Evolutionary conservation across 2,888 invertebrate species (phyloP).

Genomic region (Hirtodrosophila histrioides): DNA sequence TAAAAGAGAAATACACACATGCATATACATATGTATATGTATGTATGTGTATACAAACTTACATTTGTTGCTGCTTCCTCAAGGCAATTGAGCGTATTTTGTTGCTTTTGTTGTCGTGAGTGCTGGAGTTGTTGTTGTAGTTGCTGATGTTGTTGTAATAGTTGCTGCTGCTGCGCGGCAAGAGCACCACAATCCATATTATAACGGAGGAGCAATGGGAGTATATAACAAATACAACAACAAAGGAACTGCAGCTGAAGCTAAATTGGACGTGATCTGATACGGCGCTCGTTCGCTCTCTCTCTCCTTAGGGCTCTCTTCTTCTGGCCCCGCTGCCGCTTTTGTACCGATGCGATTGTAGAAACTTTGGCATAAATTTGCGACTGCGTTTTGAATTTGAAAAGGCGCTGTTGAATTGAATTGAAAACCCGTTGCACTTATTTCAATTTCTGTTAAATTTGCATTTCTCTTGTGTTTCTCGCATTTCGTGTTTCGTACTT

Average conservation of each 20-base stretch:
- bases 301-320: slow-evolving; percentile 17
- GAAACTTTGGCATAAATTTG: slow-evolving; percentile 47
- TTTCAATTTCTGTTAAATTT: slow-evolving; percentile 54
- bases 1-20: slow-evolving; percentile 47
- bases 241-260: slow-evolving; percentile 47
- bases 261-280: slow-evolving; percentile 53
- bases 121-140: slow-evolving; percentile 42
- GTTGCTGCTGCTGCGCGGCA: slow-evolving; percentile 75
- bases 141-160: slow-evolving; percentile 46
- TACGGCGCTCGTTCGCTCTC: slow-evolving; percentile 16
- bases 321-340: slow-evolving; percentile 2
- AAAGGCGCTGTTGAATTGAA: slow-evolving; percentile 28
- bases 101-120: slow-evolving; percentile 47
- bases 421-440: slow-evolving; percentile 54
- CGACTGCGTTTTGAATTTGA: slow-evolving; percentile 49
- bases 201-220: slow-evolving; percentile 40
- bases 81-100: slow-evolving; percentile 65
- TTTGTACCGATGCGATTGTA: slow-evolving; percentile 36
- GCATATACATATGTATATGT: slow-evolving; percentile 6
- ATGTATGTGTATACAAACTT: slow-evolving; percentile 50
- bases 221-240: slow-evolving; percentile 48
- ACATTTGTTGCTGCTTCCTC: slow-evolving; percentile 74
- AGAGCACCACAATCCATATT: slow-evolving; percentile 79
- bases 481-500: slow-evolving; percentile 41
- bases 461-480: slow-evolving; percentile 52